These are phyloP conservation scores for Pyrgilauda ruficollis DNA, from an alignment of 2,113 vertebrate species.

Conservation along the genomic window DNA sequence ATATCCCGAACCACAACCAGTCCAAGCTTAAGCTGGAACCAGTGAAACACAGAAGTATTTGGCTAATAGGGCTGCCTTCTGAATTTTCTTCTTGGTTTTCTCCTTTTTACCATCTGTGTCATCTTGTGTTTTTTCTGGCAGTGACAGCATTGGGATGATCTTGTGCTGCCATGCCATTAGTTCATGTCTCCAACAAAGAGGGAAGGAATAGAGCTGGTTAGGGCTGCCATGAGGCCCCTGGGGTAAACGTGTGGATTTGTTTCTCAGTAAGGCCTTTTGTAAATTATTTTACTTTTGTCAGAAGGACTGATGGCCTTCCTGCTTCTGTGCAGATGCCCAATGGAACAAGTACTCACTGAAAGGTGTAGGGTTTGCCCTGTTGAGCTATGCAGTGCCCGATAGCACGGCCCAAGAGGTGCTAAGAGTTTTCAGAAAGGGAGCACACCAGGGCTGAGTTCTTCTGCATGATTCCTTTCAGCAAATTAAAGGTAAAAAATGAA, in stretches of 20 bases:
- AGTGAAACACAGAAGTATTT: not conserved
- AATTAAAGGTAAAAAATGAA: not conserved
- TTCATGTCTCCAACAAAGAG: not conserved
- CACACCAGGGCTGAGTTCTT: not conserved
- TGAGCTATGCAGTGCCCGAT: rapidly evolving
- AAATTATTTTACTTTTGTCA: not conserved
- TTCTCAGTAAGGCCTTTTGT: not conserved
- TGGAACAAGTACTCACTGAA: not conserved
- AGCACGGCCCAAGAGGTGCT: not conserved
- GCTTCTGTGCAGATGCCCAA: not conserved
- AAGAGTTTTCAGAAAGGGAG: not conserved
- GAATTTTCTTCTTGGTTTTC: not conserved
- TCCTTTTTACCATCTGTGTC: not conserved
- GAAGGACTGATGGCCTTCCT: not conserved
- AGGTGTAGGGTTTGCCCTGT: not conserved
- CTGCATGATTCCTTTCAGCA: not conserved
- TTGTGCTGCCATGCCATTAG: not conserved
- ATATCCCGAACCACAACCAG: not conserved
- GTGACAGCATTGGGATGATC: not conserved
- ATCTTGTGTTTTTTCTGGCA: not conserved
- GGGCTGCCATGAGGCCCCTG: not conserved
- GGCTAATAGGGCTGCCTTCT: not conserved
- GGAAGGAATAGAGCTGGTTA: not conserved
- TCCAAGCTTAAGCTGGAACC: not conserved
- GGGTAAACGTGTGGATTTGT: not conserved